Conservation (phyloP, 2,888 invertebrate genomes). For the Hedya salicella region DNA sequence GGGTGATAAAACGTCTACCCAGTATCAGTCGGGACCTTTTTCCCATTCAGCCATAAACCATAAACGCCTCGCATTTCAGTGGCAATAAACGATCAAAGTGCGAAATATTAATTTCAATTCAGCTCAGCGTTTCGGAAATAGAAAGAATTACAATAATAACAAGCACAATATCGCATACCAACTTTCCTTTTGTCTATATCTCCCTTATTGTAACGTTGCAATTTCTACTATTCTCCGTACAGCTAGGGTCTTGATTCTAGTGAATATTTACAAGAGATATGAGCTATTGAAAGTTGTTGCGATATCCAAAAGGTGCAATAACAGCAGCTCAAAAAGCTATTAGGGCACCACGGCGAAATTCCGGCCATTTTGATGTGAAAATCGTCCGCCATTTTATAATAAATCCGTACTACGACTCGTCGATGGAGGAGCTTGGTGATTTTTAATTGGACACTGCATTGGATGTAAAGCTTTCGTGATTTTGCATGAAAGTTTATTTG, state of each 20-base stretch:
- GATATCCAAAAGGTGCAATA: slow-evolving; percentile 36
- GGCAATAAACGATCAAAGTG: slow-evolving; percentile 28
- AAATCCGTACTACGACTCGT: slow-evolving; percentile 30
- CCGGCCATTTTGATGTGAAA: slow-evolving; percentile 29
- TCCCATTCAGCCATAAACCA: slow-evolving; percentile 5
- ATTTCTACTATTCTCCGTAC: background rate
- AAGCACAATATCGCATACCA: slow-evolving; percentile 20
- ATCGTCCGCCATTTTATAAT: slow-evolving; percentile 36
- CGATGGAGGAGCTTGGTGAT: slow-evolving; percentile 22
- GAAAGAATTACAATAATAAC: slow-evolving; percentile 40
- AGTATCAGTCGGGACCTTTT: slow-evolving; percentile 3
- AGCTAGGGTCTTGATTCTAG: background rate
- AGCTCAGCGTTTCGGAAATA: slow-evolving; percentile 34
- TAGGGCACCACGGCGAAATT: slow-evolving; percentile 32
- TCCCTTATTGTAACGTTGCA: background rate
- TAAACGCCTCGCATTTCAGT: slow-evolving; percentile 14
- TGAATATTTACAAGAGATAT: background rate
- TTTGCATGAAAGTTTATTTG: too few species aligned
- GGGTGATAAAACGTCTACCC: too few species aligned
- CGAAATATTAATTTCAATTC: slow-evolving; percentile 42
- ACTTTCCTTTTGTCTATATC: background rate
- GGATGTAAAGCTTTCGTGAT: slow-evolving; percentile 1
- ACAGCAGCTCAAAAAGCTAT: slow-evolving; percentile 42
- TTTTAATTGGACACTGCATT: slow-evolving; percentile 29
- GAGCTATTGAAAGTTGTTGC: background rate